These are phyloP conservation scores for Notocelia uddmanniana DNA, from an alignment of 2,888 invertebrate genomes.

Conservation along the genomic window DNA sequence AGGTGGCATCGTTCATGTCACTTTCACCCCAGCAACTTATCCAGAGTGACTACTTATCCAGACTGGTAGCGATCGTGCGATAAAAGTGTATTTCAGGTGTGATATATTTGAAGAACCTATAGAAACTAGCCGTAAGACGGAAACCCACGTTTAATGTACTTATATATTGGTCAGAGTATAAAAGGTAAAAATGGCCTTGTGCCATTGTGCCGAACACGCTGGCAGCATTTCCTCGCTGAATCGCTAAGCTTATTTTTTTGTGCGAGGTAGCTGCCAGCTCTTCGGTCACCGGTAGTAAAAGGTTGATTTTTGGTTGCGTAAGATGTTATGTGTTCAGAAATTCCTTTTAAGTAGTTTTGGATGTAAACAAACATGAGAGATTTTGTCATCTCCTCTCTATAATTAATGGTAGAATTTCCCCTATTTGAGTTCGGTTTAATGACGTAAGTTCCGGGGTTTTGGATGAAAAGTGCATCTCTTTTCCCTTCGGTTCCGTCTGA, in stretches of 20 bases:
- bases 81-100: constrained; percentile 20
- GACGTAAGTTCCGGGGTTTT: constrained; percentile 5
- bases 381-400: constrained; percentile 29
- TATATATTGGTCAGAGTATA: constrained; percentile 38
- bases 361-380: constrained; percentile 30
- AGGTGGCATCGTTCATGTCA: constrained; percentile 45
- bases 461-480: background rate
- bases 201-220: too few relatives aligned
- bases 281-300: too few relatives aligned
- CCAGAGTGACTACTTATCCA: constrained; percentile 47
- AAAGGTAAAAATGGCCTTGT: too few relatives aligned
- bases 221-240: too few relatives aligned
- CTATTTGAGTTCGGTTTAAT: constrained; percentile 1
- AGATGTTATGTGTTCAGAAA: constrained; percentile 24
- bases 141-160: constrained; percentile 1
- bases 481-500: background rate
- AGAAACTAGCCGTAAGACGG: background rate
- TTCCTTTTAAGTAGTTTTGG: constrained; percentile 39
- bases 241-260: too few relatives aligned
- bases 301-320: constrained; percentile 24
- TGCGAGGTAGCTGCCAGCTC: too few relatives aligned
- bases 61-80: constrained; percentile 46
- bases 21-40: constrained; percentile 46
- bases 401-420: background rate
- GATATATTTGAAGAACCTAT: background rate